Base-by-base conservation (phyloP, 2,888 invertebrate genomes). In the Melitaea athalia region DNA sequence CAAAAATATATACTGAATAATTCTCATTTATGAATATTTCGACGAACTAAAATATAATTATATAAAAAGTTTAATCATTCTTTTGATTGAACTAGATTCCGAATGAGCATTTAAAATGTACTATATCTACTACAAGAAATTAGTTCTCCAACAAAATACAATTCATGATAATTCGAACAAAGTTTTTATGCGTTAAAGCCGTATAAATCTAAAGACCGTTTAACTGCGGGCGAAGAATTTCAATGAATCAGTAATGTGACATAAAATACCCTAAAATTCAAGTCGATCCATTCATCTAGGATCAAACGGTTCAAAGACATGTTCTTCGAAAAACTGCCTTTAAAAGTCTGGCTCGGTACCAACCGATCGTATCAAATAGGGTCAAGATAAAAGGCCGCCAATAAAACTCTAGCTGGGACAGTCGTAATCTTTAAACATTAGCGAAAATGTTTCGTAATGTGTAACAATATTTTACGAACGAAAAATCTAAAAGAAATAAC, bases 301-400 rank as follows among this genome's bases (percentile, higher is more conserved):
- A 63, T 53, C 63, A 63, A 63, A 53, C 53, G 62, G 52, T 64
- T 38, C 59, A 63, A 63, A 43, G 65, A 43, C 33, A 52, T 52
- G 33, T 49, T 49, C 49, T 52, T 47, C 55, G 47, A 69, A 66
- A 71, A 69, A 71, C 57, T 57, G 57, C 67, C 64, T 57, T 62
- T 71, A 64, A 71, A 64, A 68, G 63, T 63, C 67, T 71, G 68
- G 66, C 70, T 71, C 64, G 57, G 47, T 50, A 72, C 70, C 59
- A 72, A 67, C 62, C 59, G 71, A 72, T 72, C 66, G 64, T 68
- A 72, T 72, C 64, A 42, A 55, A 55, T 52, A 50, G 42, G 59
- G 71, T 65, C 71, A 49, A 63, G 72, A 72, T 72, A 72, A 68
- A 66, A 61, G 59, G 59, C 47, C 63, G 59, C 55, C 65, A 64